Conservation (phyloP, 2,888 invertebrate species). For the Drosophila barbarae region DNA sequence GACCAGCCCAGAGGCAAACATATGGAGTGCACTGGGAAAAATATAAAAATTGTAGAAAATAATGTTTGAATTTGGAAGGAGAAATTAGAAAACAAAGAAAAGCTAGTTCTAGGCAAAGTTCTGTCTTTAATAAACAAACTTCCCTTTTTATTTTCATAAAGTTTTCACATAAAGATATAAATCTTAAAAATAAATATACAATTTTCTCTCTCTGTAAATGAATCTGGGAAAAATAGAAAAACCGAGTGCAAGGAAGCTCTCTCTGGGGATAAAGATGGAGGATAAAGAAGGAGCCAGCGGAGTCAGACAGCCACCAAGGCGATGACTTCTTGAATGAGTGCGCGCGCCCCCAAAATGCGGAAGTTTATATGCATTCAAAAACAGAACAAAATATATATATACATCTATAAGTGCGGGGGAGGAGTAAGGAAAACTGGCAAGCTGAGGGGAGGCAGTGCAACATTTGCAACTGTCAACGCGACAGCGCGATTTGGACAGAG, state of each 20-base stretch:
- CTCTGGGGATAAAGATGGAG: constrained; percentile 11
- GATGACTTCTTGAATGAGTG: constrained; percentile 35
- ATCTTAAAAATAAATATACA: rapidly evolving
- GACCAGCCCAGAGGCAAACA: constrained; percentile 66
- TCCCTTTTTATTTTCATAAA: no score
- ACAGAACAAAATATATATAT: constrained; percentile 41
- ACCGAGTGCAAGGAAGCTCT: constrained; percentile 7
- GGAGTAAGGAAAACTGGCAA: background rate
- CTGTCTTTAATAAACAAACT: no score
- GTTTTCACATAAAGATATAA: background rate
- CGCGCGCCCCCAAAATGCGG: constrained; percentile 66
- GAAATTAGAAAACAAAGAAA: background rate
- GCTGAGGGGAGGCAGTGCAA: constrained; percentile 43
- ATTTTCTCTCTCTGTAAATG: constrained; percentile 3
- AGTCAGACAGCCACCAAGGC: constrained; percentile 10
- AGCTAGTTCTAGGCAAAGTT: no score
- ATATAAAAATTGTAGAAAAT: background rate
- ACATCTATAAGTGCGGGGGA: constrained; percentile 2
- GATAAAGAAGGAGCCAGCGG: constrained; percentile 18
- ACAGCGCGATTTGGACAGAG: constrained; percentile 53
- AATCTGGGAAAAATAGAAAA: background rate
- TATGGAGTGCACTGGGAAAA: constrained; percentile 30
- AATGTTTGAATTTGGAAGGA: background rate
- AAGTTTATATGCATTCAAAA: constrained; percentile 51
- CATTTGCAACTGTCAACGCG: constrained; percentile 73